These are phyloP conservation scores for Aelia acuminata DNA, from an alignment of 2,888 invertebrate genomes.

Conservation along the genomic window DNA sequence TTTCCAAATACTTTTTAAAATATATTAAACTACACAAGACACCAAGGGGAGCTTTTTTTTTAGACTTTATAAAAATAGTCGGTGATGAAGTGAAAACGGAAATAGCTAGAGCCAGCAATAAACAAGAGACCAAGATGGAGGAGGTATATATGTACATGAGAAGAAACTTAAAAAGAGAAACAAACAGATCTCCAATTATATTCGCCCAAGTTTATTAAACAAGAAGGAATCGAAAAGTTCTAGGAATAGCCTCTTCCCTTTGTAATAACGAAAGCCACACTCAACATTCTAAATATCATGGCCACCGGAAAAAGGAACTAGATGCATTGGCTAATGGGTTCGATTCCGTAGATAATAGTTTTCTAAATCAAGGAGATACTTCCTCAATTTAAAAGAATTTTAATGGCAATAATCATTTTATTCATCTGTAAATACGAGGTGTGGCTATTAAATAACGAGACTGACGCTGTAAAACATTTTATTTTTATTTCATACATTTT, in stretches of 20 bases:
- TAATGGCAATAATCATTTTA: no score
- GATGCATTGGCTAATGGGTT: not conserved
- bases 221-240: not conserved
- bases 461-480: no score
- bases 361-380: no score
- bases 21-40: not conserved
- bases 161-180: constrained; percentile 22
- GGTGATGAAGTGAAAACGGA: not conserved
- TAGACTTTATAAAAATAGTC: not conserved
- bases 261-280: not conserved
- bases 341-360: no score
- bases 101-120: not conserved
- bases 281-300: not conserved
- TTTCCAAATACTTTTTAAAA: not conserved
- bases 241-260: not conserved
- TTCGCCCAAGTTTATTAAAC: constrained; percentile 5
- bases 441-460: no score
- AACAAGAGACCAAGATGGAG: not conserved
- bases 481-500: no score
- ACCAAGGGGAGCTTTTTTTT: not conserved
- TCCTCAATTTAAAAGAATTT: no score
- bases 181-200: not conserved
- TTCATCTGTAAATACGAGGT: no score
- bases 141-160: constrained; percentile 12
- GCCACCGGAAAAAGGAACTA: not conserved